Base-by-base conservation (phyloP, 2,797 vertebrate genomes). In the Oryzias dopingdopingensis region DNA sequence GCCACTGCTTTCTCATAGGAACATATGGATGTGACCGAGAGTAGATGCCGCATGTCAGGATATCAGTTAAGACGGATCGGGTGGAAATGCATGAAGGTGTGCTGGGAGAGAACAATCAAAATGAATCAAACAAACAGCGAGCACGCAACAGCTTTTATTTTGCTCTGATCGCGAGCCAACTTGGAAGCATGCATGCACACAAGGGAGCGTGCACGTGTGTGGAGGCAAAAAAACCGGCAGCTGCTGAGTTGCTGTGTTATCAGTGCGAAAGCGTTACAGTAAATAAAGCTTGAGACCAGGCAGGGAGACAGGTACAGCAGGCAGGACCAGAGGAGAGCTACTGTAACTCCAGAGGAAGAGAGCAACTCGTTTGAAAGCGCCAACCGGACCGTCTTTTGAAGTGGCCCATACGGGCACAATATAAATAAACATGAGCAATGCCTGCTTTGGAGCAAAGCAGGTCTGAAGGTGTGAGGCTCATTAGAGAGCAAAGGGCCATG, bases 361-460 rank as follows among this genome's bases (percentile, higher is more conserved):
- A 77, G 77, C 59, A 67, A 63, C 62, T 70, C 67, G 64, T 50
- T 64, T 50, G 61, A 85, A 77, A 56, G 67, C 63, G 63, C 75
- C 84, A 81, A 86, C 79, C 68, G 82, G 87, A 83, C 84, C 60
- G 20, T 76, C 81, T 79, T 89, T 89, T 89, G 84, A 89, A 86
- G 85, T 87, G 76, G 81, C 72, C 82, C 56, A 51, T 76, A 84
- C 79, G 82, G 85, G 85, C 84, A 85, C 76, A 72, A 65, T 72
- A 84, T 89, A 81, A 87, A 89, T 86, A 87, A 80, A 80, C 81
- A 87, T 88, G 72, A 85, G 56, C 40, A 6, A 56, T 51, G 62
- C 72, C 80, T 80, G 72, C 79, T 80, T 77, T 82, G 50, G 50
- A 77, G 82, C 70, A 72, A 70, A 75, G 73, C 49, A 15, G 51